phyloP scores from a whole-genome alignment of 1,140 invertebrate species.

The Tetragonula clypearis region DNA sequence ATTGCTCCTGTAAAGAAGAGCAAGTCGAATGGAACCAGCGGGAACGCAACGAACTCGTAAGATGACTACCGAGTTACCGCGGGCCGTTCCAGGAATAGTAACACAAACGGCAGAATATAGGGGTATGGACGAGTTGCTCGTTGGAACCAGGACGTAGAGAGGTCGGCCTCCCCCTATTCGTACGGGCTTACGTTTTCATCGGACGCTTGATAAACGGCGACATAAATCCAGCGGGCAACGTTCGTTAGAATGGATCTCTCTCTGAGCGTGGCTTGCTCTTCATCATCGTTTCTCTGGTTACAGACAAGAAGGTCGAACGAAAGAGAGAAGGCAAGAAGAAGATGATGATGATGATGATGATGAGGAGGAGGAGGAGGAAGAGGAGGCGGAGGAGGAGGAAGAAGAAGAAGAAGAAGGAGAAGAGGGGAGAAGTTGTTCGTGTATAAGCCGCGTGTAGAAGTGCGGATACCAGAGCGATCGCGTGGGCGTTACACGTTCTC shows the following conservation, averaged over 20 bases:
- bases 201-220: constrained; percentile 64
- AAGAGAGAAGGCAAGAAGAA: constrained; percentile 20
- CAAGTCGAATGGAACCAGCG: background rate
- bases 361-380: no score
- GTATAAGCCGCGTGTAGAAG: constrained; percentile 54
- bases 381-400: no score
- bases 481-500: constrained; percentile 75
- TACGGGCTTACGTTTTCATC: constrained; percentile 63
- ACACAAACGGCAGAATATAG: constrained; percentile 18
- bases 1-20: background rate
- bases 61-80: constrained; percentile 41
- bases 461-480: constrained; percentile 71
- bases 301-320: constrained; percentile 21
- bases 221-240: constrained; percentile 65
- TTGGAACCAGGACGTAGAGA: background rate
- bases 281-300: constrained; percentile 59
- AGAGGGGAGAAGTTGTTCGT: constrained; percentile 42
- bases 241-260: constrained; percentile 66
- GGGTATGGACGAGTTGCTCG: constrained; percentile 13
- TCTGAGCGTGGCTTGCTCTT: constrained; percentile 59
- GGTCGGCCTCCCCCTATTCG: constrained; percentile 27
- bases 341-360: constrained; percentile 18
- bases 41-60: constrained; percentile 12
- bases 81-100: constrained; percentile 42
- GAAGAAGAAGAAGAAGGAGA: background rate